Evolutionary conservation across 2,888 invertebrate species (phyloP).

Genomic region (Drosophila infuscata): DNA sequence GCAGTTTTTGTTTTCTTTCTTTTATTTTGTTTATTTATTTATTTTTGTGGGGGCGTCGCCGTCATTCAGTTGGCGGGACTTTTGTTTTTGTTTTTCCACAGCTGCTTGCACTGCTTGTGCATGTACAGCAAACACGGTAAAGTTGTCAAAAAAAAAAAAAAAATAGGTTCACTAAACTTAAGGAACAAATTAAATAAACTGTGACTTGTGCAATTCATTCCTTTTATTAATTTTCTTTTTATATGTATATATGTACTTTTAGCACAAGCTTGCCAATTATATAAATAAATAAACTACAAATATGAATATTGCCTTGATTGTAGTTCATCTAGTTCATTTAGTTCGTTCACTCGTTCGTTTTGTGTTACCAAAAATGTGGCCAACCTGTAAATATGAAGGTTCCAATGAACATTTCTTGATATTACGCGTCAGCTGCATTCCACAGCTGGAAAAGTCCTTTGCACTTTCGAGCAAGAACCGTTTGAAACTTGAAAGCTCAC

Average conservation of each 20-base stretch:
- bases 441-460: background rate
- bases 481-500: slow-evolving; percentile 54
- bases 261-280: background rate
- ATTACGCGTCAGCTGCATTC: background rate
- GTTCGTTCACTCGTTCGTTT: background rate
- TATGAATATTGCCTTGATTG: background rate
- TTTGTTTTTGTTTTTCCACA: slow-evolving; percentile 17
- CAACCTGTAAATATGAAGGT: background rate
- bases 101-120: slow-evolving; percentile 32
- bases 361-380: background rate
- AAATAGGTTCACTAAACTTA: slow-evolving; percentile 1
- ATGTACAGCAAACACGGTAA: slow-evolving; percentile 1
- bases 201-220: slow-evolving; percentile 1
- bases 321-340: background rate
- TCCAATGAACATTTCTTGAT: background rate
- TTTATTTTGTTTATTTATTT: slow-evolving; percentile 7
- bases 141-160: slow-evolving; percentile 4
- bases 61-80: slow-evolving; percentile 8
- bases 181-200: background rate
- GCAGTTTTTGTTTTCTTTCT: slow-evolving; percentile 25
- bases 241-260: background rate
- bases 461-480: slow-evolving; percentile 36
- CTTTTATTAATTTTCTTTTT: background rate
- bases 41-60: slow-evolving; percentile 44
- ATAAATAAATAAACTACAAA: background rate